Conservation (phyloP, 2,797 vertebrate species). For the Lates japonicus region DNA sequence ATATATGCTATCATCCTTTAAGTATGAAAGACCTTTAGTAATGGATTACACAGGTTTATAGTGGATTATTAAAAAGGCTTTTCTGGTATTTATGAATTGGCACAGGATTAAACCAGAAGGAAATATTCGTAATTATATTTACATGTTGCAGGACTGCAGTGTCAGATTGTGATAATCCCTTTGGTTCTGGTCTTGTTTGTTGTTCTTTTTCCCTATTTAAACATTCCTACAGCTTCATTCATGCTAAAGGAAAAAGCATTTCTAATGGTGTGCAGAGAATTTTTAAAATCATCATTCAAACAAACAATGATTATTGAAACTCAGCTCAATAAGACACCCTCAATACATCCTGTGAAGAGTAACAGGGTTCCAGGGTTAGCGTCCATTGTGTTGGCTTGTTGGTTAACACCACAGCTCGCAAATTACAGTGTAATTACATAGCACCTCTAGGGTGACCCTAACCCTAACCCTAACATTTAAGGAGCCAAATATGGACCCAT, state of each 20-base stretch:
- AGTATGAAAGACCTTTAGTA: constrained; percentile 48
- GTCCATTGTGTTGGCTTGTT: too few species aligned
- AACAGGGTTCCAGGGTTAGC: too few species aligned
- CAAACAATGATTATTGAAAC: neutral
- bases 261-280: neutral
- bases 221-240: neutral
- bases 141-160: constrained; percentile 40
- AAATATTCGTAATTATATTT: constrained; percentile 45
- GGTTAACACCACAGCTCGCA: too few species aligned
- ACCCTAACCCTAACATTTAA: too few species aligned
- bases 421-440: too few species aligned
- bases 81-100: constrained; percentile 56
- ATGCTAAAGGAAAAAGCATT: neutral
- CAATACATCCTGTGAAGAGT: neutral
- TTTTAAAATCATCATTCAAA: neutral
- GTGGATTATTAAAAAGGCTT: constrained; percentile 47
- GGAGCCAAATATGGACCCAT: too few species aligned
- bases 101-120: constrained; percentile 54
- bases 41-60: constrained; percentile 63
- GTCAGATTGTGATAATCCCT: constrained; percentile 55
- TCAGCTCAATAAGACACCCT: neutral
- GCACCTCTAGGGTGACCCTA: too few species aligned
- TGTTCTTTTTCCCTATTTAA: neutral
- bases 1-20: constrained; percentile 28
- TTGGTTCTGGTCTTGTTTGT: constrained; percentile 48